phyloP scores from a whole-genome alignment of 2,113 vertebrate genomes.

The Oceanites oceanicus region DNA sequence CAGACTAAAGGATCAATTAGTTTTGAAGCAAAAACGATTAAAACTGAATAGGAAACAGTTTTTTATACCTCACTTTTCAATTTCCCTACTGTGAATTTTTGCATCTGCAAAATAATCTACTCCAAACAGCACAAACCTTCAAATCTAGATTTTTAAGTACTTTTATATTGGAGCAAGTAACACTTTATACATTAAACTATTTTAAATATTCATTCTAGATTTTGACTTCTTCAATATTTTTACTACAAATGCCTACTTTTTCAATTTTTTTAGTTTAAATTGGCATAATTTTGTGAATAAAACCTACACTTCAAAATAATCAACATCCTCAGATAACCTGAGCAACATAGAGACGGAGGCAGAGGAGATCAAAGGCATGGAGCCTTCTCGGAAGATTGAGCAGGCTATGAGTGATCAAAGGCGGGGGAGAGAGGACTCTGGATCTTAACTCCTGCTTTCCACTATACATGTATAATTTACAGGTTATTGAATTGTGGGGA shows the following conservation, averaged over 20 bases:
- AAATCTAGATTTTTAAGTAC: background rate
- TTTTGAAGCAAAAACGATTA: background rate
- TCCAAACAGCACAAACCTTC: background rate
- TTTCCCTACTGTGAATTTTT: background rate
- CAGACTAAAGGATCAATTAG: background rate
- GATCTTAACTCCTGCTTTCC: constrained; percentile 19
- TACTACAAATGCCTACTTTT: background rate
- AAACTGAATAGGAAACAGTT: background rate
- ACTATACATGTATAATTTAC: constrained; percentile 35
- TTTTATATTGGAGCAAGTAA: background rate
- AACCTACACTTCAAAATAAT: background rate
- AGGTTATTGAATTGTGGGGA: constrained; percentile 1
- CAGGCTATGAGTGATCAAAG: constrained; percentile 57
- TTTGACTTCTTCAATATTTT: background rate
- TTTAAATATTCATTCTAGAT: background rate
- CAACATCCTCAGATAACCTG: background rate
- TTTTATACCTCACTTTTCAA: background rate
- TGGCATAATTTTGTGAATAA: background rate
- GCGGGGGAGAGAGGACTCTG: constrained; percentile 3
- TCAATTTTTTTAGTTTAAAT: background rate
- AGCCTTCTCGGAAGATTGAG: constrained; percentile 33
- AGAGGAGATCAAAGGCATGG: constrained; percentile 40
- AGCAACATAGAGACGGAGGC: background rate
- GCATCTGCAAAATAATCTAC: background rate
- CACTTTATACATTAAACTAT: background rate